These are phyloP conservation scores for Elephantulus edwardii DNA, from an alignment of 2,113 vertebrate species.

Conservation along the genomic window DNA sequence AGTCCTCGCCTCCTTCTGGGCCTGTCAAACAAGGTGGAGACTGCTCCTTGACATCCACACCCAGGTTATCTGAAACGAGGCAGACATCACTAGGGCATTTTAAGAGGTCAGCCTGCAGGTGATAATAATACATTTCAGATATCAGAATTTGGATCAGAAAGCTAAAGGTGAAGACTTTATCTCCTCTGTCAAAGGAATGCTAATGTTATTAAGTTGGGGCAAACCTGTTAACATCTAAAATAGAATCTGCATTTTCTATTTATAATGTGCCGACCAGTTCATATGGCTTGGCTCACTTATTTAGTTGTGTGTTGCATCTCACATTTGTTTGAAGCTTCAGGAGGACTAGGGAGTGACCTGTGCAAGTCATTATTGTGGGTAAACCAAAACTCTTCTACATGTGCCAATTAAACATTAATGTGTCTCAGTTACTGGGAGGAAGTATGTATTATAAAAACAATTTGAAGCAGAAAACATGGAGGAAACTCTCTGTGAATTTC, in stretches of 20 bases:
- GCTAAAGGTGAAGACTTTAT: conserved; percentile 71
- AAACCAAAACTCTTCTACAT: conserved; percentile 47
- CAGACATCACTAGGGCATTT: conserved; percentile 29
- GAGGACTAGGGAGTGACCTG: conserved; percentile 41
- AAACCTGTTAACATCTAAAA: conserved; percentile 63
- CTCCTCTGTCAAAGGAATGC: conserved; percentile 71
- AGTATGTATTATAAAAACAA: conserved; percentile 46
- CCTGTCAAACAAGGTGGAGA: conserved; percentile 62
- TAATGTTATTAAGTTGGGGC: conserved; percentile 70
- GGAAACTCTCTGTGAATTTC: too few species aligned
- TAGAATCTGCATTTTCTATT: conserved; percentile 69
- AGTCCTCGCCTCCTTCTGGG: conserved; percentile 15
- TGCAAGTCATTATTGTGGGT: conserved; percentile 32
- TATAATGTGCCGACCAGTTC: conserved; percentile 37
- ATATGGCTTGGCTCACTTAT: conserved; percentile 23
- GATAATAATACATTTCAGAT: conserved; percentile 62
- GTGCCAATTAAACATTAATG: conserved; percentile 37
- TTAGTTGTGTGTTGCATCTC: conserved; percentile 39
- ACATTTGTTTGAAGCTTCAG: conserved; percentile 33
- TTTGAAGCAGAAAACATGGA: conserved; percentile 41
- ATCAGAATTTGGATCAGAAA: conserved; percentile 64
- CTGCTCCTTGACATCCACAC: conserved; percentile 33
- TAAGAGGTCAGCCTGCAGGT: conserved; percentile 61
- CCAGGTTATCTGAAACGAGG: conserved; percentile 48
- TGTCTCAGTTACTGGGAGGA: conserved; percentile 35